These are phyloP conservation scores for Alectoris magna DNA, from an alignment of 2,797 vertebrate species.

Conservation along the genomic window DNA sequence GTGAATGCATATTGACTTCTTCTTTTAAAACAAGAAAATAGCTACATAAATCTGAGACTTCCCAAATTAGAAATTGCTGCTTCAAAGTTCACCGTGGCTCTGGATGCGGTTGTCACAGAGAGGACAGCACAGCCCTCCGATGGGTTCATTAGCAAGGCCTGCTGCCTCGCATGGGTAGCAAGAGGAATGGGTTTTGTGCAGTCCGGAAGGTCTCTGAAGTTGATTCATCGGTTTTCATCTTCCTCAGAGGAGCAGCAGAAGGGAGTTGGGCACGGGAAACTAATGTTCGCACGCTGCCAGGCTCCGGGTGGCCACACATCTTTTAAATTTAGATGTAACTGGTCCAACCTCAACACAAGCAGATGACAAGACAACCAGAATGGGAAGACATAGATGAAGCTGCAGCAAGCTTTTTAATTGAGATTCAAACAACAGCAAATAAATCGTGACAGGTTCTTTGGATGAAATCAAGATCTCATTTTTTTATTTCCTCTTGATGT, in stretches of 20 bases:
- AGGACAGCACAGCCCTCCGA: neutral
- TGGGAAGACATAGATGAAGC: slow-evolving; percentile 37
- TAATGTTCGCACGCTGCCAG: neutral
- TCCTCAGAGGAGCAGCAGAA: slow-evolving; percentile 47
- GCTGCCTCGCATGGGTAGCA: slow-evolving; percentile 21
- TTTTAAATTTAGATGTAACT: slow-evolving; percentile 64
- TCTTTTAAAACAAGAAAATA: slow-evolving; percentile 60
- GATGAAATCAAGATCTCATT: slow-evolving; percentile 28
- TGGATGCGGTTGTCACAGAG: neutral
- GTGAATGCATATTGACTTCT: slow-evolving; percentile 50
- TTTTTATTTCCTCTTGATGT: slow-evolving; percentile 58
- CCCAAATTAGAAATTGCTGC: slow-evolving; percentile 53
- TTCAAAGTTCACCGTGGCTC: neutral
- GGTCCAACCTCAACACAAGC: slow-evolving; percentile 39
- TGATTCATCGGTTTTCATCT: slow-evolving; percentile 58
- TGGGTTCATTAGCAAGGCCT: slow-evolving; percentile 39
- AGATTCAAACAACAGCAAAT: slow-evolving; percentile 55
- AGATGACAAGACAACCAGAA: slow-evolving; percentile 21
- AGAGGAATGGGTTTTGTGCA: slow-evolving; percentile 29
- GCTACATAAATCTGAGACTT: slow-evolving; percentile 43
- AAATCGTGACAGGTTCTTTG: slow-evolving; percentile 44
- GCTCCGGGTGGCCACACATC: neutral
- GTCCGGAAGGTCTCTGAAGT: slow-evolving; percentile 48
- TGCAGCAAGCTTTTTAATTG: slow-evolving; percentile 25
- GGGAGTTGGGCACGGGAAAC: neutral